Evolutionary conservation across 1,140 invertebrate species (phyloP), one percentile per base, ranked within the genome.

Genomic region (Holotrichia oblita): DNA sequence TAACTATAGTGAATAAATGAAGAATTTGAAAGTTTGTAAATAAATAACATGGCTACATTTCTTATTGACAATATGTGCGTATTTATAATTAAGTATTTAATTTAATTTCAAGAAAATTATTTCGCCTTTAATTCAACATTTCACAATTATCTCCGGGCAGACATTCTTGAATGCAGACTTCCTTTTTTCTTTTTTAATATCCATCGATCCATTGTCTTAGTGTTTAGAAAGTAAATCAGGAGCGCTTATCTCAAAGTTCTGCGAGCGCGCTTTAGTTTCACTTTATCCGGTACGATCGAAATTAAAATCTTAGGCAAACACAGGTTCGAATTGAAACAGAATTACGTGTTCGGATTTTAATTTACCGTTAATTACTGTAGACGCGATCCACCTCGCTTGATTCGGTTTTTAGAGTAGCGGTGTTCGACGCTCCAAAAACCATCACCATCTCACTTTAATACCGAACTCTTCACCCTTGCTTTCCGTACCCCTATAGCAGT

Each of bases 341-440:
- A 76, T 76, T 76, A 76, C 75, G 75, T 55, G 75, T 76, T 77
- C 77, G 34, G 77, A 78, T 78, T 78, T 78, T 78, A 78, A 78
- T 78, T 78, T 44, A 78, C 64, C 77, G 64, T 78, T 78, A 78
- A 78, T 78, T 78, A 78, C 77, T 72, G 17, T 20, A 41, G 61
- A 69, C 61, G 61, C 61, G 61, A 69, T 48, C n/a, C 44, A 10
- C 44, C n/a, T 17, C 44, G 44, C n/a, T 17, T 48, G n/a, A 48
- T 69, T 24, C 61, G 22, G 61, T 55, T 55, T 17, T n/a, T 17
- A 17, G 14, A 17, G 17, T 17, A 17, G 48, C 48, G 48, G 17
- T n/a, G 48, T 55, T 17, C 17, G 48, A 55, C 48, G 48, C 48
- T 55, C 20, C 61, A 22, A 69, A 69, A 69, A 22, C 2, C 61